These are phyloP conservation scores for Scaptomyza graminum DNA, from an alignment of 1,140 invertebrate genomes.

Conservation along the genomic window DNA sequence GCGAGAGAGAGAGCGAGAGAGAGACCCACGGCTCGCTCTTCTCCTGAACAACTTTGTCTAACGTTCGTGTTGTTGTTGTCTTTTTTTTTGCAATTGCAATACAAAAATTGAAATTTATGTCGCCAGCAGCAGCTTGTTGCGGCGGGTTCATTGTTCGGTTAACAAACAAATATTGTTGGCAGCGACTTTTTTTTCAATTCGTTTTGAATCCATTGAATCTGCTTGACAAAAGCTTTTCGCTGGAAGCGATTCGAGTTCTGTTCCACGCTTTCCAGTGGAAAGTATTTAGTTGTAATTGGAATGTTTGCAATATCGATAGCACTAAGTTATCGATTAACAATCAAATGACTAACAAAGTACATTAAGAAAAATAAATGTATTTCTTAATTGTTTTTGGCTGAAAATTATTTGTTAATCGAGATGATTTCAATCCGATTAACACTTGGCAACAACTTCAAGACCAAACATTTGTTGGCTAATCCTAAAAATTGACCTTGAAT, in stretches of 20 bases:
- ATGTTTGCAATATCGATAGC: not conserved
- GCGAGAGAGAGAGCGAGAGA: not conserved
- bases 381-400: no score
- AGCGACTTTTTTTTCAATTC: not conserved
- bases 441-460: slow-evolving; percentile 2
- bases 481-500: slow-evolving; percentile 19
- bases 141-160: slow-evolving; percentile 67
- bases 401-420: not conserved
- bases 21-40: not conserved
- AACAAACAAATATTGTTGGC: slow-evolving; percentile 43
- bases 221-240: slow-evolving; percentile 31
- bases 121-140: slow-evolving; percentile 38
- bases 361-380: no score
- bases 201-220: slow-evolving; percentile 49
- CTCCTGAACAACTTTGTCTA: no score
- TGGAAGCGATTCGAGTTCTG: slow-evolving; percentile 2
- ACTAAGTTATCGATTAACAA: not conserved
- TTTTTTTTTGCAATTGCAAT: slow-evolving; percentile 69
- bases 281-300: not conserved
- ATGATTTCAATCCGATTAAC: not conserved
- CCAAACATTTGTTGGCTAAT: slow-evolving; percentile 10
- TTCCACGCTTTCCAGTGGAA: not conserved
- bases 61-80: no score
- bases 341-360: no score
- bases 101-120: slow-evolving; percentile 80